phyloP scores from a whole-genome alignment of 2,797 vertebrate genomes.

The Gadopsis bispinosus region DNA sequence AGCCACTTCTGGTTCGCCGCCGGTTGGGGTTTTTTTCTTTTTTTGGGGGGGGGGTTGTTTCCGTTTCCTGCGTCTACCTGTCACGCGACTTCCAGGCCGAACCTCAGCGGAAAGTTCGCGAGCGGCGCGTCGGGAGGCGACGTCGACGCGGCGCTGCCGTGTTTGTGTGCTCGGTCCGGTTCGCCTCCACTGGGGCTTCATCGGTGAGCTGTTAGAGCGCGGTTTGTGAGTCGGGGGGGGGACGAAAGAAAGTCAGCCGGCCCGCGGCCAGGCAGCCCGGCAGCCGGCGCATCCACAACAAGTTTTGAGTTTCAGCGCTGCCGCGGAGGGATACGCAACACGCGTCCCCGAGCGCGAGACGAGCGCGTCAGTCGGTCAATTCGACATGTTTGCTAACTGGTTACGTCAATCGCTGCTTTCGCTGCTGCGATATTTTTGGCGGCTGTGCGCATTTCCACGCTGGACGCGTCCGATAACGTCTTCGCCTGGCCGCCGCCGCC shows the following conservation, averaged over 20 bases:
- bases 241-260: no score
- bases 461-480: accelerated
- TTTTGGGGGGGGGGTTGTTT: no score
- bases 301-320: slow-evolving; percentile 9
- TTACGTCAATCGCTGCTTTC: no score
- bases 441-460: neutral
- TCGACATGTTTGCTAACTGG: no score
- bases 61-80: neutral
- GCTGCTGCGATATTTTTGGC: neutral
- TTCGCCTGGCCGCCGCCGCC: neutral
- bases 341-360: neutral
- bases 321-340: slow-evolving; percentile 30
- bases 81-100: neutral
- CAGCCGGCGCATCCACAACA: neutral
- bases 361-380: neutral
- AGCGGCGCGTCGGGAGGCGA: slow-evolving; percentile 26
- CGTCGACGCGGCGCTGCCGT: neutral
- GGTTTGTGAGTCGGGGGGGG: neutral
- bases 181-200: accelerated
- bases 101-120: neutral
- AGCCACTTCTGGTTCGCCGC: accelerated
- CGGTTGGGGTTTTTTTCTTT: no score
- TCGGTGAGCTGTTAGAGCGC: accelerated
- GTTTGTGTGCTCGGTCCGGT: slow-evolving; percentile 11
- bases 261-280: no score